Evolutionary conservation across 2,797 vertebrate genomes (phyloP), one percentile per base, ranked within the genome.

Genomic region (Hemitrygon akajei): DNA sequence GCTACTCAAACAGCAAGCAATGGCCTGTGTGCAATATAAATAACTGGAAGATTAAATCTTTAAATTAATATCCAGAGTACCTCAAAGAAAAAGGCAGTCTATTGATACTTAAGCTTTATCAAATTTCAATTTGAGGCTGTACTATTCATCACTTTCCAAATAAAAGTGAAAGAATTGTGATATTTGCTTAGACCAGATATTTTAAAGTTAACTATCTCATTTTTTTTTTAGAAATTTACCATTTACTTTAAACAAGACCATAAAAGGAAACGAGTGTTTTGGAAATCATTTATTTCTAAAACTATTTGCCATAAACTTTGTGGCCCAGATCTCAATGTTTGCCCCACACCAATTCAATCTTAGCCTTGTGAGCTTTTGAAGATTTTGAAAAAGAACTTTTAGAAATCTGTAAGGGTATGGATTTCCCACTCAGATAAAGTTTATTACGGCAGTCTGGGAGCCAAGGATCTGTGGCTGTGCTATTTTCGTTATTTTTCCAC

Each of bases 311-410:
- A 14, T 47, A 47, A 12, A 34, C 14, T 16, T 47, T 47, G 22
- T 37, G 47, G 47, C 76, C 27, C 25, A 7, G 3, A 47, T 47
- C 40, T 93, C 96, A 96, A 27, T 94, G 94, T 93, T 94, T 96
- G 12, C 95, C 96, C 98, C 98, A 98, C 69, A 98, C 96, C 91
- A 97, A 94, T 95, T 97, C 97, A 97, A 99, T 99, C 96, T 99
- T 99, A 95, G 97, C 97, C 5, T 96, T 84, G 75, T 99, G 99
- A 94, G 98, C 98, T 95, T 98, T 98, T 79, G 98, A 99, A 0
- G 98, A 98, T 94, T 97, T 98, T 58, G 98, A 97, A 95, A 99
- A 99, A 94, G 97, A 96, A 96, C 99, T 99, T 95, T 99, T 99
- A 22, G 97, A 97, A 84, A 99, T 96, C 0, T 98, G 98, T 86